Base-by-base conservation (phyloP, 92 coral and sea anemone genomes). In the Siderastrea radians region DNA sequence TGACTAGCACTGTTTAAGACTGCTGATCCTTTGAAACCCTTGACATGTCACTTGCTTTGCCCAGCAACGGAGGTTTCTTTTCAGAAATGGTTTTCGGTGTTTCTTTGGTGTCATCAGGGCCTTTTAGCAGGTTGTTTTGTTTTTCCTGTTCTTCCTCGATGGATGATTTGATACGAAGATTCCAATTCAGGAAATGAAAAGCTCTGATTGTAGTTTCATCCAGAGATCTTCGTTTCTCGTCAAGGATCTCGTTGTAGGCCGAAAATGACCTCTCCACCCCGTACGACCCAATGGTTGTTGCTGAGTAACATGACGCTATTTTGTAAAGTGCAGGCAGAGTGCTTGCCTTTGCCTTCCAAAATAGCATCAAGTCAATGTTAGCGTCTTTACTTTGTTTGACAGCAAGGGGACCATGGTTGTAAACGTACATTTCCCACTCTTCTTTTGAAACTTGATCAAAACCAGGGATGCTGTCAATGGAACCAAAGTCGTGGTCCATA, bases 131-230 rank as follows among this genome's bases (percentile, higher is more conserved):
- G 68, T 63, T 63, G n/a, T 17, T 43, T 17, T 66, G 12, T 17
- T 66, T 66, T 13, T 66, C 16, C 16, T 17, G 51, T 77, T 77
- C 82, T 6, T 57, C 67, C 16, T 77, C 45, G 12, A 77, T 79
- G 75, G 84, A 79, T 58, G 2, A 58, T 79, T 79, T 79, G 71
- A 61, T 54, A 17, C n/a, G 48, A 14, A 79, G 68, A 59, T 60
- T 17, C 75, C 75, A 76, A n/a, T n/a, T n/a, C n/a, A n/a, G n/a
- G n/a, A n/a, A n/a, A n/a, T n/a, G n/a, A n/a, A n/a, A n/a, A n/a
- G 82, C 63, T 43, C 38, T 50, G 46, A 77, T 43, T 8, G 13
- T 50, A 17, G 15, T 66, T 66, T n/a, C 17, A 66, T 57, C 12
- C 3, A 57, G 14, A 11, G 61, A 65, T 65, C 70, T 14, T n/a